Evolutionary conservation across 2,113 vertebrate species (phyloP).

Genomic region (Motacilla alba): DNA sequence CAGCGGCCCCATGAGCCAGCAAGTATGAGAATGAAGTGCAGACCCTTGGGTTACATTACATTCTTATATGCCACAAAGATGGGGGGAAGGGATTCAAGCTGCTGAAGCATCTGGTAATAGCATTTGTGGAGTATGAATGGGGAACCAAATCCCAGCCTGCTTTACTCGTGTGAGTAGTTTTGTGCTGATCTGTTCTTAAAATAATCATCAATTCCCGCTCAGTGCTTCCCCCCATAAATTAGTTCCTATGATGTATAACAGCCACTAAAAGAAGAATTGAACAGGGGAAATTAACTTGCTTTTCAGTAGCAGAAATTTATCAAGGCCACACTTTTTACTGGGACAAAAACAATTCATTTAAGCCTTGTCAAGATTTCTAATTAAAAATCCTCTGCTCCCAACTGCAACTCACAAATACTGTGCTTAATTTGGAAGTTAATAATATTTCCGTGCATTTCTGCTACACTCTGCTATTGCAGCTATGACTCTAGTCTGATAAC

Average conservation of each 20-base stretch:
- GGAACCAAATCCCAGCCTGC: constrained; percentile 7
- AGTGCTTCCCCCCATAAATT: constrained; percentile 15
- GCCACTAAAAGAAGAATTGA: constrained; percentile 28
- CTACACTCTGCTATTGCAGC: neutral
- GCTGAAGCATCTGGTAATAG: neutral
- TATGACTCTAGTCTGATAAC: constrained; percentile 10
- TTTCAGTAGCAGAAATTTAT: constrained; percentile 46
- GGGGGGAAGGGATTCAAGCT: neutral
- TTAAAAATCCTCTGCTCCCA: constrained; percentile 36
- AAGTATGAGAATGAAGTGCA: neutral
- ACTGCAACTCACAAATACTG: constrained; percentile 26
- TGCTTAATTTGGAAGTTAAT: constrained; percentile 45
- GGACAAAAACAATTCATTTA: constrained; percentile 47
- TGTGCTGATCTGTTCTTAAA: constrained; percentile 43
- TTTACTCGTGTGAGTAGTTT: constrained; percentile 12
- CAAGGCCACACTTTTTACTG: constrained; percentile 25
- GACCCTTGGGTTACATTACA: neutral
- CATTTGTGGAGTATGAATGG: neutral
- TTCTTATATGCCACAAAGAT: neutral
- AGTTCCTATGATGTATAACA: constrained; percentile 50
- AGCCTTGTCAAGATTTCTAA: constrained; percentile 43
- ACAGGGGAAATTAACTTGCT: constrained; percentile 53
- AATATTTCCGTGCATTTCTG: constrained; percentile 4
- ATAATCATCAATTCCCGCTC: neutral
- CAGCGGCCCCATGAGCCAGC: neutral